Percentiles rank a stretch among this genome's conserved stretches.
phyloP scores from a whole-genome alignment of 2,113 vertebrate species.

The Hylia prasina region DNA sequence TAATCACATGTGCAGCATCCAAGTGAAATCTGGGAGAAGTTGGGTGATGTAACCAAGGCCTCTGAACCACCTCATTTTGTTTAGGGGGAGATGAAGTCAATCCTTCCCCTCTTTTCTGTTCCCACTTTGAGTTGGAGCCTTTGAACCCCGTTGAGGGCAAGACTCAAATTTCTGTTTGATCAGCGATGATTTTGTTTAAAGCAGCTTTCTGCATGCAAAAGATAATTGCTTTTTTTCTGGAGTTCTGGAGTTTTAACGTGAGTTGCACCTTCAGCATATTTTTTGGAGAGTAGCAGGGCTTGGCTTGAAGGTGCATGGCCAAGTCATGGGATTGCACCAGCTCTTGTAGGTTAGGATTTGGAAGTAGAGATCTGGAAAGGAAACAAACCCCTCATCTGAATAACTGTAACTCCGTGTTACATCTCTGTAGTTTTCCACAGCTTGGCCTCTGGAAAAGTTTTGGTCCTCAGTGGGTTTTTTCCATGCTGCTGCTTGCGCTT shows the following conservation, averaged over 20 bases:
- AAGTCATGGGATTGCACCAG: background rate
- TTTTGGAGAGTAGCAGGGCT: background rate
- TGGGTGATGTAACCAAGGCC: background rate
- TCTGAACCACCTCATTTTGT: background rate
- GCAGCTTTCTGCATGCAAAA: background rate
- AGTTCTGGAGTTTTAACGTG: background rate
- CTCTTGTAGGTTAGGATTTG: background rate
- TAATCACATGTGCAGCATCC: background rate
- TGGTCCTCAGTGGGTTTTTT: constrained; percentile 20
- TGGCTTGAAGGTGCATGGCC: background rate
- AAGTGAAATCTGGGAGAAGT: background rate
- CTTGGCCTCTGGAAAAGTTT: background rate
- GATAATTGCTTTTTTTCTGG: background rate
- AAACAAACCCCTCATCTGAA: background rate
- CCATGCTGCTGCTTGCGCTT: background rate
- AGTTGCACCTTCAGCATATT: background rate
- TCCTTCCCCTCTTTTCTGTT: background rate
- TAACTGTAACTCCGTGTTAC: background rate
- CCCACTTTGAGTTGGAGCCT: background rate
- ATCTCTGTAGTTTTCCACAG: constrained; percentile 37
- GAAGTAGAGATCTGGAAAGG: background rate
- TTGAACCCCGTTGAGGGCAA: background rate
- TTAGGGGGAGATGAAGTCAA: background rate
- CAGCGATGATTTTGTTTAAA: background rate
- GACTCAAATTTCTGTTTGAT: background rate